These are phyloP conservation scores for Bombylius discolor DNA, from an alignment of 2,888 invertebrate species.

Conservation along the genomic window DNA sequence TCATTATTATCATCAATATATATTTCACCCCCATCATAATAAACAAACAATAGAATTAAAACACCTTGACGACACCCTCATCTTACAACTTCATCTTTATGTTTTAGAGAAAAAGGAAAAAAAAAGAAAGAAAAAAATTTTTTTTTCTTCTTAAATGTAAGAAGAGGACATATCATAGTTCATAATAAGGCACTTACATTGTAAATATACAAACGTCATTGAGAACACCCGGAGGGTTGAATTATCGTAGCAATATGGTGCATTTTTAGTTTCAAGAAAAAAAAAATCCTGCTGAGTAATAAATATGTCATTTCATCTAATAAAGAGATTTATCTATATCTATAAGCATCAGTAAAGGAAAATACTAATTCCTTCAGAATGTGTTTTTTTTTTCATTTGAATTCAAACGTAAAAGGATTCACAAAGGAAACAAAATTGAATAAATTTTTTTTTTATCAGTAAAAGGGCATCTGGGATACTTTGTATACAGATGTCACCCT, in stretches of 20 bases:
- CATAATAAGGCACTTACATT: not conserved
- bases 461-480: too few species aligned
- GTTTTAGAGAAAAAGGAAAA: not conserved
- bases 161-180: too few species aligned
- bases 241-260: not conserved
- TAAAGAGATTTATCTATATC: slow-evolving; percentile 9
- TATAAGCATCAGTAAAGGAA: too few species aligned
- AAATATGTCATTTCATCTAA: slow-evolving; percentile 12
- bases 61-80: slow-evolving; percentile 8
- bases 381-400: too few species aligned
- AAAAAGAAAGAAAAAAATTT: not conserved
- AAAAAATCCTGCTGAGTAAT: slow-evolving; percentile 10
- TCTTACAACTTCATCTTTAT: not conserved
- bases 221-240: not conserved
- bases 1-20: not conserved
- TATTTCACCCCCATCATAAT: not conserved
- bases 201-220: not conserved
- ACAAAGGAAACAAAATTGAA: too few species aligned
- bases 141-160: not conserved
- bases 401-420: too few species aligned
- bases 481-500: too few species aligned
- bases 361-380: too few species aligned
- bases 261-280: not conserved
- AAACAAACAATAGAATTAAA: slow-evolving; percentile 1
- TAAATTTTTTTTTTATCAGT: too few species aligned